Evolutionary conservation across 2,888 invertebrate genomes (phyloP).

Genomic region (Agrotis segetum): DNA sequence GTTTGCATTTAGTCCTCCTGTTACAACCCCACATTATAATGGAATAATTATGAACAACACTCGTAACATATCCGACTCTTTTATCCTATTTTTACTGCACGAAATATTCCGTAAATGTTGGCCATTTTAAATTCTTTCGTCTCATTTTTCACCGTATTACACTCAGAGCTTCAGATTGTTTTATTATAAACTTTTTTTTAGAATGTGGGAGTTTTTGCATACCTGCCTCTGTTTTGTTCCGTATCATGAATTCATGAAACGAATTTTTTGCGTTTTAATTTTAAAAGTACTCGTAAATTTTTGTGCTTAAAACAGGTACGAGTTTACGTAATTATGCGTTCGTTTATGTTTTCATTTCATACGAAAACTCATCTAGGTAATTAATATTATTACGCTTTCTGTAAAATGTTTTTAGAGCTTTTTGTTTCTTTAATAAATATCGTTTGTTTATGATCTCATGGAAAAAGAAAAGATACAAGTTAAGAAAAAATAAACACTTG

Average conservation of each 20-base stretch:
- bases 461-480: background rate
- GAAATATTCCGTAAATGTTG: slow-evolving; percentile 79
- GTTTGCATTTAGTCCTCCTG: slow-evolving; percentile 27
- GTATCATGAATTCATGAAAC: slow-evolving; percentile 82
- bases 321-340: slow-evolving; percentile 49
- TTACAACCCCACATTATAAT: slow-evolving; percentile 46
- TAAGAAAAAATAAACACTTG: no score
- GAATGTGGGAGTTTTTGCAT: slow-evolving; percentile 80
- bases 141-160: slow-evolving; percentile 83
- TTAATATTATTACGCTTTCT: slow-evolving; percentile 26
- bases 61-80: slow-evolving; percentile 56
- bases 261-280: slow-evolving; percentile 75
- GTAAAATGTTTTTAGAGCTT: background rate
- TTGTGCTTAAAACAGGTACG: slow-evolving; percentile 54
- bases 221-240: slow-evolving; percentile 79
- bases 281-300: slow-evolving; percentile 73
- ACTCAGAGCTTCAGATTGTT: slow-evolving; percentile 81
- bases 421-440: slow-evolving; percentile 3
- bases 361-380: slow-evolving; percentile 43
- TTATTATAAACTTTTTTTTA: slow-evolving; percentile 83
- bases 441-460: background rate
- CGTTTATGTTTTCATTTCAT: slow-evolving; percentile 54
- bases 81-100: slow-evolving; percentile 62
- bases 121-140: slow-evolving; percentile 81
- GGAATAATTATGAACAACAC: slow-evolving; percentile 62